Evolutionary conservation across 2,797 vertebrate species (phyloP).

Genomic region (Anas bernieri): DNA sequence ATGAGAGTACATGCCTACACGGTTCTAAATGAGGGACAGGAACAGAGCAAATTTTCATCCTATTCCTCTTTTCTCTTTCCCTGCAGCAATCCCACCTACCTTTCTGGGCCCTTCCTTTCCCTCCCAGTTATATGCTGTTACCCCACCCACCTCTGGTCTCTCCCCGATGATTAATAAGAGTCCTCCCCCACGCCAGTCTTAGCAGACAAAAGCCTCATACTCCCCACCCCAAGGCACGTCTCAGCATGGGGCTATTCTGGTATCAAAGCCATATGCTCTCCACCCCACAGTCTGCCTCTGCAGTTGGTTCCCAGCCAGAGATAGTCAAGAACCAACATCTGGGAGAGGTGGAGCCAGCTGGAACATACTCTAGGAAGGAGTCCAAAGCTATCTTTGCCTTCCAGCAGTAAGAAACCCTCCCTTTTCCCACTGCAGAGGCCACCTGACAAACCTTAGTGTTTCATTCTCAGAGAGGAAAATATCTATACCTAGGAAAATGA

Average conservation of each 20-base stretch:
- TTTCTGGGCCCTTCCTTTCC: conserved; percentile 57
- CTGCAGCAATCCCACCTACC: conserved; percentile 64
- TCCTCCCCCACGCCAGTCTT: conserved; percentile 24
- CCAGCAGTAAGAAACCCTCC: not conserved
- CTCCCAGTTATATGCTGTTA: conserved; percentile 52
- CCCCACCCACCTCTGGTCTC: conserved; percentile 66
- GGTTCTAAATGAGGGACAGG: conserved; percentile 48
- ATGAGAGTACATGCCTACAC: conserved; percentile 49
- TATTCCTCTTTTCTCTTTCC: conserved; percentile 35
- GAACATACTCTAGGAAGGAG: conserved; percentile 43
- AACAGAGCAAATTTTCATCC: conserved; percentile 50
- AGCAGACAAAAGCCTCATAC: conserved; percentile 63
- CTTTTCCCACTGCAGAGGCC: conserved; percentile 8
- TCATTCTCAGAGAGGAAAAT: not conserved
- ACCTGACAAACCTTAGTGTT: conserved; percentile 40
- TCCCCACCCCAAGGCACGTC: conserved; percentile 69
- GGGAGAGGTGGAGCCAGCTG: conserved; percentile 54
- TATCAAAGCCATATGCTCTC: conserved; percentile 65
- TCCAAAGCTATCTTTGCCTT: conserved; percentile 59
- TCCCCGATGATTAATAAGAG: conserved; percentile 65
- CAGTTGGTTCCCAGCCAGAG: conserved; percentile 49
- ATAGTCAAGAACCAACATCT: conserved; percentile 63
- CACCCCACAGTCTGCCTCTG: conserved; percentile 56
- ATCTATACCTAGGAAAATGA: not conserved
- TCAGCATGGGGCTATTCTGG: conserved; percentile 70